Percentiles rank a stretch among this genome's conserved stretches.
Conservation (phyloP, 2,797 vertebrate species). For the Eidolon dupreanum region DNA sequence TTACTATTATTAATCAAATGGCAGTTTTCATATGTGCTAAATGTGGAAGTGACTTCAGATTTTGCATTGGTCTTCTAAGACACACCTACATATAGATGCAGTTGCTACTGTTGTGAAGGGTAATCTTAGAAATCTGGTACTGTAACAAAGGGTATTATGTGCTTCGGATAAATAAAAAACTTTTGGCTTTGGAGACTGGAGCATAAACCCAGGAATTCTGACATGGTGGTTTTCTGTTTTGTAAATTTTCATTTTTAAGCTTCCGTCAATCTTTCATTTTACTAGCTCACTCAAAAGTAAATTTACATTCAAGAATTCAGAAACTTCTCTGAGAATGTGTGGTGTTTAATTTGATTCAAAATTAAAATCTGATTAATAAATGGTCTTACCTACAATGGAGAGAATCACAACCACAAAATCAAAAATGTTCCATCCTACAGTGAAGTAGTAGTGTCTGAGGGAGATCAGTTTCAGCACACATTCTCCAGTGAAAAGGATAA, state of each 20-base stretch:
- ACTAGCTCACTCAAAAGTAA: neutral
- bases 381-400: slow-evolving; percentile 94
- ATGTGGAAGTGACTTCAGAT: neutral
- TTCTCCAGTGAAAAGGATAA: slow-evolving; percentile 93
- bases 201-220: neutral
- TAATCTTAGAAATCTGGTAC: neutral
- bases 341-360: neutral
- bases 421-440: slow-evolving; percentile 97
- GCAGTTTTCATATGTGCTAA: neutral
- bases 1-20: neutral
- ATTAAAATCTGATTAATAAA: slow-evolving; percentile 25
- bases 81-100: neutral
- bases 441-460: slow-evolving; percentile 97
- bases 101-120: neutral
- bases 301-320: neutral
- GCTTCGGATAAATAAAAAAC: neutral
- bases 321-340: neutral
- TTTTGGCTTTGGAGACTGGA: neutral
- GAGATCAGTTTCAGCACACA: slow-evolving; percentile 94
- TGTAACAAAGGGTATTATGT: neutral
- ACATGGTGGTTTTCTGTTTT: neutral
- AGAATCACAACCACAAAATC: slow-evolving; percentile 98
- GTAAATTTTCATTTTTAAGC: neutral
- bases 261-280: slow-evolving; percentile 14
- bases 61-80: neutral